Evolutionary conservation across 2,888 invertebrate species (phyloP).

Genomic region (Trilocha varians): DNA sequence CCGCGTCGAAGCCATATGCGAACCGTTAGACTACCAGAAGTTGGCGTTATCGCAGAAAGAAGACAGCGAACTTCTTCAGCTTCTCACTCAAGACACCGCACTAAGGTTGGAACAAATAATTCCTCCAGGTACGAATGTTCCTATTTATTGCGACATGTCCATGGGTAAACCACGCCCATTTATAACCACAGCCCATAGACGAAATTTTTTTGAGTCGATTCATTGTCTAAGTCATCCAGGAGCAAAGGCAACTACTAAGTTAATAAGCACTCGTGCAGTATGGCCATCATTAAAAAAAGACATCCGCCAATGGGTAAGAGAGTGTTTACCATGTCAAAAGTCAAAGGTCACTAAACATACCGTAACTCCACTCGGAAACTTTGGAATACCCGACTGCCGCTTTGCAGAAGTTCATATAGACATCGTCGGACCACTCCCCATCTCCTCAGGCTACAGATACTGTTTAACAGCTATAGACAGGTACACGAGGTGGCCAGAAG

Average conservation of each 20-base stretch:
- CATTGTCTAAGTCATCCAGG: not conserved
- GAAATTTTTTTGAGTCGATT: not conserved
- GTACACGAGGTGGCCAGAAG: constrained; percentile 5
- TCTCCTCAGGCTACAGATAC: constrained; percentile 1
- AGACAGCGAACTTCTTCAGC: not conserved
- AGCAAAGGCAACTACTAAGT: not conserved
- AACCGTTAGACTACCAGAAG: not conserved
- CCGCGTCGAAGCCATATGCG: not conserved
- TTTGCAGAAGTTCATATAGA: constrained; percentile 1
- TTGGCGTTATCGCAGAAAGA: not conserved
- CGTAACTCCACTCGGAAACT: not conserved
- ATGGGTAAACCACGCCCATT: not conserved
- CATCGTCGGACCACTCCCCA: constrained; percentile 1
- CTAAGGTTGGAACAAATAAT: not conserved
- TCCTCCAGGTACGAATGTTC: not conserved
- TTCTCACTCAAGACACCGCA: not conserved
- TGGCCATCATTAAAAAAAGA: constrained; percentile 2
- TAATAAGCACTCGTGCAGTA: not conserved
- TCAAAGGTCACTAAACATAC: constrained; percentile 1
- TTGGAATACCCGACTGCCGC: not conserved
- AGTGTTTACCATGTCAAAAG: constrained; percentile 1
- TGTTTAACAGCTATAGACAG: constrained; percentile 1
- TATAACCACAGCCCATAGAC: not conserved
- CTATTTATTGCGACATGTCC: not conserved
- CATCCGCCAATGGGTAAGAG: constrained; percentile 1